A percentile compares a stretch with the other conserved stretches of the same genome.
These are phyloP conservation scores for Paragorgia papillata DNA, from an alignment of 92 coral and sea anemone genomes.

Conservation along the genomic window DNA sequence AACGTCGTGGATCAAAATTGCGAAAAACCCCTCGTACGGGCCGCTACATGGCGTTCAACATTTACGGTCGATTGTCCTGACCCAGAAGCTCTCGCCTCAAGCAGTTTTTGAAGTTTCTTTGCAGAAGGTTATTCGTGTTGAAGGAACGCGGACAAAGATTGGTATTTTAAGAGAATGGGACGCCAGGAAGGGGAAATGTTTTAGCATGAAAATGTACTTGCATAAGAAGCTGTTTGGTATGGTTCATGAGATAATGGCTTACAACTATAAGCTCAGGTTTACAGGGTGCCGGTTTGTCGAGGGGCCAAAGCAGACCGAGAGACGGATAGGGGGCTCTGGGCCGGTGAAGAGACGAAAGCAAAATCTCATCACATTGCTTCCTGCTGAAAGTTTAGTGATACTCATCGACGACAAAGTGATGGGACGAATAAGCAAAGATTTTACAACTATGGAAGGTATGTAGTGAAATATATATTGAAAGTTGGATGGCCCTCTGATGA, in stretches of 20 bases:
- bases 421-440: conserved; percentile 2
- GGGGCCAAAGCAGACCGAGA: conserved; percentile 55
- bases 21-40: conserved; percentile 66
- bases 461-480: neutral
- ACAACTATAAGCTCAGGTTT: conserved; percentile 62
- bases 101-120: conserved; percentile 83
- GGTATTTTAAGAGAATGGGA: conserved; percentile 63
- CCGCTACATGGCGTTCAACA: conserved; percentile 54
- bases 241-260: conserved; percentile 50
- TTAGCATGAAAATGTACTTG: conserved; percentile 79
- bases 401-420: conserved; percentile 51
- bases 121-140: conserved; percentile 65
- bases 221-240: conserved; percentile 86
- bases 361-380: conserved; percentile 65
- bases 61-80: conserved; percentile 70
- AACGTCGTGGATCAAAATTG: conserved; percentile 81
- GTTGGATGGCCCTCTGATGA: neutral
- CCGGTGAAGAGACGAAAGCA: conserved; percentile 55
- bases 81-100: conserved; percentile 74
- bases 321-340: too few species aligned
- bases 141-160: conserved; percentile 79
- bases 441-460: conserved; percentile 11
- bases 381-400: conserved; percentile 83
- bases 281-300: conserved; percentile 85
- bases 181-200: conserved; percentile 30